Evolutionary conservation across 2,888 invertebrate species (phyloP).

Genomic region (Caenorhabditis angaria): DNA sequence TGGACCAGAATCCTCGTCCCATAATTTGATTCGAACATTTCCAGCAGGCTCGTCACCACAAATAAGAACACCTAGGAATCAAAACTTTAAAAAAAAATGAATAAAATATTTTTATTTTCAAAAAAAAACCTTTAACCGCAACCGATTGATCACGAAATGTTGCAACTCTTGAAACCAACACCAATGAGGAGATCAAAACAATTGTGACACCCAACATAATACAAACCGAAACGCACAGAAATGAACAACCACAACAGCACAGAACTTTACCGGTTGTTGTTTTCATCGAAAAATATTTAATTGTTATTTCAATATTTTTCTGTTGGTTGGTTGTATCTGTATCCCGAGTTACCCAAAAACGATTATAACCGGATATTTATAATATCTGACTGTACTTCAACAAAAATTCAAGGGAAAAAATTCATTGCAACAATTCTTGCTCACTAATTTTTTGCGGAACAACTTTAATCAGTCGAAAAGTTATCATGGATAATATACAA

Average conservation of each 20-base stretch:
- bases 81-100: background rate
- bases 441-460: background rate
- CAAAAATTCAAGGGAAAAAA: no score
- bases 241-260: constrained; percentile 32
- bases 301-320: no score
- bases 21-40: constrained; percentile 59
- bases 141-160: constrained; percentile 44
- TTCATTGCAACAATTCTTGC: no score
- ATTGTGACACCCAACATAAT: constrained; percentile 39
- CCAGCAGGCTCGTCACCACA: constrained; percentile 54
- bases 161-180: constrained; percentile 39
- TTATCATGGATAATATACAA: constrained; percentile 19
- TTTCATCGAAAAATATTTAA: no score
- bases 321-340: no score
- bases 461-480: constrained; percentile 11
- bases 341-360: no score
- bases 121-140: constrained; percentile 32
- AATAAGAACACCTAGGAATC: constrained; percentile 49
- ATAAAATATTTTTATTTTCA: background rate
- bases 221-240: constrained; percentile 30
- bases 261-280: background rate
- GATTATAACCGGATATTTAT: no score
- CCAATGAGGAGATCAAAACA: constrained; percentile 34
- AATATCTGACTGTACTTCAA: no score
- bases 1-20: constrained; percentile 46